Conservation (phyloP, 2,888 invertebrate genomes). For the Alloscopus bannaensis region DNA sequence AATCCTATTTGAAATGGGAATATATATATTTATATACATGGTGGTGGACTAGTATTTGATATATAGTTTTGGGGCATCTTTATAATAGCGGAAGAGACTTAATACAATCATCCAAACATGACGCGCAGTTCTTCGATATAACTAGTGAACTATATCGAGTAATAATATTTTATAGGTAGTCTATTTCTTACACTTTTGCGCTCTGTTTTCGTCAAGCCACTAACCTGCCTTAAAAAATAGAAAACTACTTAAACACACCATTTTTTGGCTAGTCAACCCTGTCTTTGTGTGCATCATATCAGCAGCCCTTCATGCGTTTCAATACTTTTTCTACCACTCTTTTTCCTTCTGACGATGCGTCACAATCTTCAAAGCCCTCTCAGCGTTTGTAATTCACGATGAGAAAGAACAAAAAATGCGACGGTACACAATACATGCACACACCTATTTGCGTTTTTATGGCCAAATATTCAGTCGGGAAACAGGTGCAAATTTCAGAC, state of each 20-base stretch:
- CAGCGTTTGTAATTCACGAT: too few species aligned
- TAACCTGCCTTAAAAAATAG: constrained; percentile 22
- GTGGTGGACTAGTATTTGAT: too few species aligned
- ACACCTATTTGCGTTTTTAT: too few species aligned
- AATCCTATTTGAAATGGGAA: too few species aligned
- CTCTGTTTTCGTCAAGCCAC: not conserved
- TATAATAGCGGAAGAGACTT: constrained; percentile 47
- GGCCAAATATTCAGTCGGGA: constrained; percentile 54
- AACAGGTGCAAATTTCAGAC: constrained; percentile 69
- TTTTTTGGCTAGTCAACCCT: constrained; percentile 56
- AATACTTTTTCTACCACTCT: constrained; percentile 26
- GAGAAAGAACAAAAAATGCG: not conserved
- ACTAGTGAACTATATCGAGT: too few species aligned
- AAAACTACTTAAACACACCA: constrained; percentile 24
- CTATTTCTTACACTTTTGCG: constrained; percentile 28
- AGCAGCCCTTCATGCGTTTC: constrained; percentile 50
- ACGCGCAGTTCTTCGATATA: too few species aligned
- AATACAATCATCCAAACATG: constrained; percentile 29
- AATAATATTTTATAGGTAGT: constrained; percentile 7
- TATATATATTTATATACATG: too few species aligned
- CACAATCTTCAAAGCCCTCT: constrained; percentile 19
- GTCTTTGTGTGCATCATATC: constrained; percentile 17
- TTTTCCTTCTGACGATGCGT: constrained; percentile 36
- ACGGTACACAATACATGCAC: too few species aligned
- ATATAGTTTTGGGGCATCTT: constrained; percentile 31